Conservation (phyloP, 2,113 vertebrate species). For the Phoenicopterus ruber region DNA sequence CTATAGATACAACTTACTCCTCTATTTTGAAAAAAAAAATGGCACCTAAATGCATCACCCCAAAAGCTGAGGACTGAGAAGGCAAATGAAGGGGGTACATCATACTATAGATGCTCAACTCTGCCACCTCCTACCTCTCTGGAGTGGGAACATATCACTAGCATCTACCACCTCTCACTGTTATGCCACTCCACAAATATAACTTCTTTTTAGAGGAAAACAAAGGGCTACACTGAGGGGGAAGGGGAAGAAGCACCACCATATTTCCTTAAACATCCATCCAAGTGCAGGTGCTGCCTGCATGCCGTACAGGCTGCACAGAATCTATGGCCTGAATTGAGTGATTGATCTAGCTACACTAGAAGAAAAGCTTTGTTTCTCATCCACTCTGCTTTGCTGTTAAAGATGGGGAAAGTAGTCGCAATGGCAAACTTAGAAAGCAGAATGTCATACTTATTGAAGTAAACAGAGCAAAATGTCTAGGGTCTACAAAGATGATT, state of each 20-base stretch:
- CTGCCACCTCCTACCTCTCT: background rate
- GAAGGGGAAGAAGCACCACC: background rate
- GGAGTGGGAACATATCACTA: background rate
- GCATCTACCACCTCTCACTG: background rate
- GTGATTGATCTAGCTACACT: background rate
- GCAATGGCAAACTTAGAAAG: background rate
- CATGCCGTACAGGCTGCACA: background rate
- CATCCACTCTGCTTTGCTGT: background rate
- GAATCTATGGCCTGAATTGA: background rate
- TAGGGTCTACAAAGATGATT: no score
- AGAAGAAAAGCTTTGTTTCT: background rate
- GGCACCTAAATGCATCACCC: background rate
- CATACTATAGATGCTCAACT: background rate
- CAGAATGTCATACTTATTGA: background rate
- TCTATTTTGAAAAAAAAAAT: background rate
- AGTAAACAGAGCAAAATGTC: background rate
- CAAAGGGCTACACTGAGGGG: background rate
- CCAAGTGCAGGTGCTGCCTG: background rate
- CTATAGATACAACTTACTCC: background rate
- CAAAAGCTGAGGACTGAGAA: background rate
- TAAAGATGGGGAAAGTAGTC: background rate
- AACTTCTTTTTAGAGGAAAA: background rate
- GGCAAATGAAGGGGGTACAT: background rate
- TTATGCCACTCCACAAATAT: background rate
- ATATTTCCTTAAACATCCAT: background rate